phyloP scores from a whole-genome alignment of 2,888 invertebrate genomes.

The Geotrupes spiniger region DNA sequence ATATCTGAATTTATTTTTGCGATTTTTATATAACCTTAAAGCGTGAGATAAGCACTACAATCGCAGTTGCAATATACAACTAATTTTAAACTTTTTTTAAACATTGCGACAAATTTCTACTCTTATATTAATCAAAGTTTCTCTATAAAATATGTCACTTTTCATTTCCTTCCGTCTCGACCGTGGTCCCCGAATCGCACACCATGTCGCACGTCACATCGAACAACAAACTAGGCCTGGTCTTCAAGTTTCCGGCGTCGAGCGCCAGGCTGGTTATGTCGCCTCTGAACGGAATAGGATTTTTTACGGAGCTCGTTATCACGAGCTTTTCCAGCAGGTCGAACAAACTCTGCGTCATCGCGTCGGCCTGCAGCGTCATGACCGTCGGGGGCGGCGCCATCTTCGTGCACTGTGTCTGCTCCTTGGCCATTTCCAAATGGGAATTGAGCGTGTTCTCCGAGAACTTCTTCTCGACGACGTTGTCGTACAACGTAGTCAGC shows the following conservation, averaged over 20 bases:
- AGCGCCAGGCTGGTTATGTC: conserved; percentile 31
- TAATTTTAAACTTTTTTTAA: too few species aligned
- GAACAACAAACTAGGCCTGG: conserved; percentile 8
- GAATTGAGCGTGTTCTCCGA: conserved; percentile 34
- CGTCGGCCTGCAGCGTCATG: conserved; percentile 14
- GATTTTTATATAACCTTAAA: too few species aligned
- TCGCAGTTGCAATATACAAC: too few species aligned
- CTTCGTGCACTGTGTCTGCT: conserved; percentile 24
- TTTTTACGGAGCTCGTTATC: conserved; percentile 24
- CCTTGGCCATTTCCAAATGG: conserved; percentile 28
- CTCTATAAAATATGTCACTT: too few species aligned
- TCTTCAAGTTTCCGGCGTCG: conserved; percentile 27
- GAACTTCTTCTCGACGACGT: conserved; percentile 28
- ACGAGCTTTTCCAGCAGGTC: conserved; percentile 31
- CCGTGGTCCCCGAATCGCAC: conserved; percentile 9
- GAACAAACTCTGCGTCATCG: conserved; percentile 31
- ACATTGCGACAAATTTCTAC: too few species aligned
- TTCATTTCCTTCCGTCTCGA: conserved; percentile 13
- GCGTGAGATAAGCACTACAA: too few species aligned
- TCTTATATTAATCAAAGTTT: too few species aligned
- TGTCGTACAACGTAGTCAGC: conserved; percentile 40
- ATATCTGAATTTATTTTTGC: too few species aligned
- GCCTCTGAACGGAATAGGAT: conserved; percentile 31
- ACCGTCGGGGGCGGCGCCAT: conserved; percentile 15
- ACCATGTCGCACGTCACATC: conserved; percentile 10